These are phyloP conservation scores for Brachionus koreanus DNA, from an alignment of 1,140 invertebrate species.

Conservation along the genomic window DNA sequence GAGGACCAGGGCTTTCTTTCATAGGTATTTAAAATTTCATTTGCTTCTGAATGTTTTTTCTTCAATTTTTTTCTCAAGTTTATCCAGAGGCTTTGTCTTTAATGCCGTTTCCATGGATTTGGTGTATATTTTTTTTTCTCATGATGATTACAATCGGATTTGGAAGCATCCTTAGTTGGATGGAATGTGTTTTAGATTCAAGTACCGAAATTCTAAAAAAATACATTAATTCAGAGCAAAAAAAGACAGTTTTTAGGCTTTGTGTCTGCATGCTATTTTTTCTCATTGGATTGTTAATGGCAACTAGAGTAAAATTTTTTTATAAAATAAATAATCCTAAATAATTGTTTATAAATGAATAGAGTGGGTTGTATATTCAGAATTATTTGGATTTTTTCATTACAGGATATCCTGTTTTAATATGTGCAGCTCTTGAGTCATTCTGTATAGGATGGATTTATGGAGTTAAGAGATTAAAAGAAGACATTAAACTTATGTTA, in stretches of 20 bases:
- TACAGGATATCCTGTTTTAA: constrained; percentile 23
- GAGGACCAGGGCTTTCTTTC: constrained; percentile 41
- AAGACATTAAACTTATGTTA: constrained; percentile 41
- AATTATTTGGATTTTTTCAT: constrained; percentile 27
- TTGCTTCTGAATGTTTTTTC: background rate
- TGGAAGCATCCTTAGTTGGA: constrained; percentile 47
- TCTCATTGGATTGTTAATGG: constrained; percentile 11
- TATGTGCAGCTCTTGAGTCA: constrained; percentile 27
- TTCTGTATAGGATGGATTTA: constrained; percentile 14
- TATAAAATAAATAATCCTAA: background rate
- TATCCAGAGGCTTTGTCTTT: constrained; percentile 90
- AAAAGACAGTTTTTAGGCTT: constrained; percentile 6
- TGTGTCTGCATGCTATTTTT: constrained; percentile 37
- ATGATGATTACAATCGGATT: constrained; percentile 89
- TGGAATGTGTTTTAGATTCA: constrained; percentile 36
- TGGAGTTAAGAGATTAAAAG: constrained; percentile 8
- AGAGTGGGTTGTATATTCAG: constrained; percentile 45
- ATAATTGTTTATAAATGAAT: background rate
- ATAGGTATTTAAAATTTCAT: background rate
- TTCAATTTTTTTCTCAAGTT: constrained; percentile 59
- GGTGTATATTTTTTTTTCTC: constrained; percentile 93
- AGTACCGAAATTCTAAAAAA: constrained; percentile 28
- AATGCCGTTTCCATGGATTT: constrained; percentile 83
- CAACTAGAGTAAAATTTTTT: constrained; percentile 1
- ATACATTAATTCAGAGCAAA: constrained; percentile 15